Evolutionary conservation across 2,797 vertebrate genomes (phyloP).

Genomic region (Mus spretus): DNA sequence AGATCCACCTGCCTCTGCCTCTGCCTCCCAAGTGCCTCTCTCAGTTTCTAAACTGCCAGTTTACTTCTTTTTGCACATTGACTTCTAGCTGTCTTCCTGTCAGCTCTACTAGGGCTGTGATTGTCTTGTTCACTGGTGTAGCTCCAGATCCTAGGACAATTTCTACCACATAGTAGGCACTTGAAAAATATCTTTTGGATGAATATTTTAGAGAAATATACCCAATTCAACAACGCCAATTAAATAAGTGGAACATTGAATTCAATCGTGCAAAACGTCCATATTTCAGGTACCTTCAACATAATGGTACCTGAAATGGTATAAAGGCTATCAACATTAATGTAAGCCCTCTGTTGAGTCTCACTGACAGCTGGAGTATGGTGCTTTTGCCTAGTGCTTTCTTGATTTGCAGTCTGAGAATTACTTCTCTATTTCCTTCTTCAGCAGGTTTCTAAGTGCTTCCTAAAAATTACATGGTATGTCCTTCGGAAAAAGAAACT

Average conservation of each 20-base stretch:
- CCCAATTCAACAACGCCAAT: conserved; percentile 43
- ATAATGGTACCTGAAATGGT: background rate
- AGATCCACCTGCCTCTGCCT: too few relatives aligned
- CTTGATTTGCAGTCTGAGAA: conserved; percentile 67
- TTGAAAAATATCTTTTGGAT: conserved; percentile 19
- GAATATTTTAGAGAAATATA: conserved; percentile 57
- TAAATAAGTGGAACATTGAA: conserved; percentile 52
- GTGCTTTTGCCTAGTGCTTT: conserved; percentile 40
- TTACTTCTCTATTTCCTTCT: conserved; percentile 45
- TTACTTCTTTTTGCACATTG: conserved; percentile 42
- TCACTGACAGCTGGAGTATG: conserved; percentile 45
- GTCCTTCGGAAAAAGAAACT: conserved; percentile 51
- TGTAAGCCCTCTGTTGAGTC: conserved; percentile 28
- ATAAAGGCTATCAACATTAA: conserved; percentile 14
- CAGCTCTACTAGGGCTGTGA: background rate
- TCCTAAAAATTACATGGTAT: conserved; percentile 68
- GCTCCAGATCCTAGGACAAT: conserved; percentile 34
- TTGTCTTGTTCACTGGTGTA: conserved; percentile 30
- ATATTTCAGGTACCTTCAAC: conserved; percentile 22
- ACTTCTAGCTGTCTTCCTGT: background rate
- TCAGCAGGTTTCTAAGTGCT: conserved; percentile 46
- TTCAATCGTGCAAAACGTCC: conserved; percentile 26
- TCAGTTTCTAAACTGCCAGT: conserved; percentile 21
- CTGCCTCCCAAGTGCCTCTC: too few relatives aligned
- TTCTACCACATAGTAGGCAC: background rate